A percentile compares a stretch with the other conserved stretches of the same genome.
These are phyloP conservation scores for Emydoidea blandingii DNA, from an alignment of 2,797 vertebrate species.

Conservation along the genomic window DNA sequence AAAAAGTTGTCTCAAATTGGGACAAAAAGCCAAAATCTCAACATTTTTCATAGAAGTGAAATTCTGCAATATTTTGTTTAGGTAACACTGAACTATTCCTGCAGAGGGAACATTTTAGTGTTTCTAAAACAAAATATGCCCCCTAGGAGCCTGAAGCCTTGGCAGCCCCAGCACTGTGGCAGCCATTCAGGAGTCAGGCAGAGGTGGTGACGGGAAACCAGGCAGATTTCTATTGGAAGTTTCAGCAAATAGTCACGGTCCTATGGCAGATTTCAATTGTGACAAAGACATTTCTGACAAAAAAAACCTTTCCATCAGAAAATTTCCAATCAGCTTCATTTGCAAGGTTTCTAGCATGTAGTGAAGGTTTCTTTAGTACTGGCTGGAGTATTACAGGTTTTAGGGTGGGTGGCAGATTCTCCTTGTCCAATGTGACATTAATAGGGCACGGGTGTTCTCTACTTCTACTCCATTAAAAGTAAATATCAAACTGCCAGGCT, in stretches of 20 bases:
- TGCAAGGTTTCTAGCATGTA: not conserved
- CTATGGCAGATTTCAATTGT: slow-evolving; percentile 2
- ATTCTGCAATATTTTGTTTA: not conserved
- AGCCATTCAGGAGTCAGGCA: not conserved
- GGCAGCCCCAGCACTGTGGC: not conserved
- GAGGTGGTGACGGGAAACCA: not conserved
- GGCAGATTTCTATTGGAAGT: not conserved
- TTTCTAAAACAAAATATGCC: not conserved
- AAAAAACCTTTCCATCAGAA: not conserved
- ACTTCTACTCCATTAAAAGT: not conserved
- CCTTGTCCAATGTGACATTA: not conserved
- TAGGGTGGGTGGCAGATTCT: not conserved
- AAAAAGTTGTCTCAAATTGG: not conserved
- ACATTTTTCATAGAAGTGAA: not conserved
- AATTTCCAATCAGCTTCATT: not conserved
- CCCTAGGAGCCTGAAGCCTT: not conserved
- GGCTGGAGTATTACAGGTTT: not conserved
- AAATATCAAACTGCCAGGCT: not conserved
- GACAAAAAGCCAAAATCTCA: not conserved
- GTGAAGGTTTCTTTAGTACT: not conserved
- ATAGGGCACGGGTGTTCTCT: not conserved
- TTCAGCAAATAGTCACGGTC: slow-evolving; percentile 15
- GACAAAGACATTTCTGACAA: not conserved
- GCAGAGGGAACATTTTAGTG: not conserved
- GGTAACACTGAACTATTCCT: not conserved